phyloP scores from a whole-genome alignment of 2,888 invertebrate species.

The Danaus chrysippus region DNA sequence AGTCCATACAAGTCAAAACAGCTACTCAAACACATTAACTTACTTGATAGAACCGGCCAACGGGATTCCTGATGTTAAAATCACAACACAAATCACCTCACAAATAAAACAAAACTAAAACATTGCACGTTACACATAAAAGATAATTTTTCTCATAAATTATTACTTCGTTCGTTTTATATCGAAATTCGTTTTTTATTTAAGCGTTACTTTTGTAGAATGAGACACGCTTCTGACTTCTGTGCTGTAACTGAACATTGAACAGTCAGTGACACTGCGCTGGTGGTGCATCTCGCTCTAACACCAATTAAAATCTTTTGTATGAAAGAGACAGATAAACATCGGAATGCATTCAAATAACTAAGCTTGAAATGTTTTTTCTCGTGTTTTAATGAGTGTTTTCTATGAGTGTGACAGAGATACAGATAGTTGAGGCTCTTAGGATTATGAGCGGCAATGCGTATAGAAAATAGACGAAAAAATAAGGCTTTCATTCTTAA shows the following conservation, averaged over 20 bases:
- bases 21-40: conserved; percentile 52
- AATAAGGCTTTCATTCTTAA: conserved; percentile 70
- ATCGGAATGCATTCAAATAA: conserved; percentile 63
- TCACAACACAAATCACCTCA: conserved; percentile 34
- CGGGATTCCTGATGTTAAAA: conserved; percentile 58
- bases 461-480: conserved; percentile 63
- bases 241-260: conserved; percentile 63
- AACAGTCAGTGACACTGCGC: conserved; percentile 75
- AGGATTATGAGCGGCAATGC: conserved; percentile 54
- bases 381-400: conserved; percentile 45
- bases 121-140: conserved; percentile 30
- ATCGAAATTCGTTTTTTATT: conserved; percentile 33
- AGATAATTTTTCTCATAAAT: conserved; percentile 38
- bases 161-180: conserved; percentile 57
- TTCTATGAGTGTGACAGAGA: conserved; percentile 44
- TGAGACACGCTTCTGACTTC: conserved; percentile 51
- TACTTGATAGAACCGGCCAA: conserved; percentile 62
- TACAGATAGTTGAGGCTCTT: conserved; percentile 49
- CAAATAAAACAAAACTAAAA: conserved; percentile 36
- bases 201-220: conserved; percentile 34
- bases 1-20: conserved; percentile 13
- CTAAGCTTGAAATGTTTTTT: conserved; percentile 51
- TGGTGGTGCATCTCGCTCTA: conserved; percentile 52
- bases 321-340: conserved; percentile 50
- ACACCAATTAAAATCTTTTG: conserved; percentile 30